A percentile compares a stretch with the other conserved stretches of the same genome.
Evolutionary conservation across 2,113 vertebrate species (phyloP).

Genomic region (Myotis yumanensis): DNA sequence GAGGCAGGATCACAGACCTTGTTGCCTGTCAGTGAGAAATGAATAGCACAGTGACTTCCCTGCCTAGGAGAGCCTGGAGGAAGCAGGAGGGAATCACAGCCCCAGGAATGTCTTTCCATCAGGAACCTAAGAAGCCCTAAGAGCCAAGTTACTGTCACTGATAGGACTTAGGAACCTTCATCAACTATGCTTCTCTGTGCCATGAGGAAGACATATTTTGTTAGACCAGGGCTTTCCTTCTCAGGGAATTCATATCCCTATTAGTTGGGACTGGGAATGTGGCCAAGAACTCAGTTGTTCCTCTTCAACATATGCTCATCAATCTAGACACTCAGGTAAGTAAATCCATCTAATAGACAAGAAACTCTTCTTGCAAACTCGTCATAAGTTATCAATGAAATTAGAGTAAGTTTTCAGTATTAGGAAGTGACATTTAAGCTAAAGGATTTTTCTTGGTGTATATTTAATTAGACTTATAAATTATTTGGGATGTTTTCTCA

Average conservation of each 20-base stretch:
- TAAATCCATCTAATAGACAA: slow-evolving; percentile 12
- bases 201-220: slow-evolving; percentile 54
- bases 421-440: background rate
- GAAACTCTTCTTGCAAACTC: background rate
- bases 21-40: slow-evolving; percentile 73
- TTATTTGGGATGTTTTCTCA: background rate
- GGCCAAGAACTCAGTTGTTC: slow-evolving; percentile 45
- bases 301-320: slow-evolving; percentile 15
- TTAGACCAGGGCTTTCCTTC: slow-evolving; percentile 30
- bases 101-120: slow-evolving; percentile 46
- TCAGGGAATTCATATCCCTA: slow-evolving; percentile 38
- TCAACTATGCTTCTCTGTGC: slow-evolving; percentile 59
- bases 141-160: slow-evolving; percentile 50
- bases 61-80: slow-evolving; percentile 69
- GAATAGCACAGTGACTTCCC: slow-evolving; percentile 71
- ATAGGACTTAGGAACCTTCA: slow-evolving; percentile 44
- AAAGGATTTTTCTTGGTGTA: background rate
- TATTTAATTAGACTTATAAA: background rate
- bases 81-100: slow-evolving; percentile 53
- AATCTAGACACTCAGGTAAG: background rate
- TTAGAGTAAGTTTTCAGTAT: background rate
- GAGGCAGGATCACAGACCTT: slow-evolving; percentile 57
- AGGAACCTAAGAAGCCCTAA: slow-evolving; percentile 31
- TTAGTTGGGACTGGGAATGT: background rate
- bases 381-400: background rate